These are phyloP conservation scores for Cheiracanthium punctorium DNA, from an alignment of 2,888 invertebrate species.

Conservation along the genomic window DNA sequence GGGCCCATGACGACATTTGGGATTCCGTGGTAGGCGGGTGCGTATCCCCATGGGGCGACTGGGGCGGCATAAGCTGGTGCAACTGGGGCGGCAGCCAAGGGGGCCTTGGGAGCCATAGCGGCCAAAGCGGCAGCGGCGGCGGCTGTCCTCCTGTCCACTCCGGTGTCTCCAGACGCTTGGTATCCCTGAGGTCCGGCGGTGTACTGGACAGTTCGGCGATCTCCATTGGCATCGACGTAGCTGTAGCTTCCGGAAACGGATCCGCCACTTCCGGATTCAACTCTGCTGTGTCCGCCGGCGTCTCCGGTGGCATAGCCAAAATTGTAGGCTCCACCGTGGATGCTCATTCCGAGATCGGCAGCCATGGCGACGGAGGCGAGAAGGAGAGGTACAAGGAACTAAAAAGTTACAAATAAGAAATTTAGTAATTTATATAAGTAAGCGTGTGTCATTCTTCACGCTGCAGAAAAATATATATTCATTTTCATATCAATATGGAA, in stretches of 20 bases:
- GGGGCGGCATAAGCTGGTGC: not conserved
- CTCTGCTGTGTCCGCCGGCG: constrained; percentile 55
- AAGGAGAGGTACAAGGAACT: constrained; percentile 33
- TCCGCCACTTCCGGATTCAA: constrained; percentile 33
- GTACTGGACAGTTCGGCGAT: constrained; percentile 61
- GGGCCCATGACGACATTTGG: not conserved
- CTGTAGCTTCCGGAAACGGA: constrained; percentile 62
- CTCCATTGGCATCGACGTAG: constrained; percentile 67
- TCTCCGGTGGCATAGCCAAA: constrained; percentile 66
- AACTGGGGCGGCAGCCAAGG: not conserved
- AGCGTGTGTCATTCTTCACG: too few species aligned
- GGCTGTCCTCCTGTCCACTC: constrained; percentile 70
- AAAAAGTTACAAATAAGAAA: not conserved
- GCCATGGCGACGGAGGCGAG: constrained; percentile 55
- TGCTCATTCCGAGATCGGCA: constrained; percentile 51
- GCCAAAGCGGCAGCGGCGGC: constrained; percentile 68
- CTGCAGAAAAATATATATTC: too few species aligned
- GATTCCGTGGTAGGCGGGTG: not conserved
- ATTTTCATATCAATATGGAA: too few species aligned
- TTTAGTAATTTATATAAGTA: too few species aligned
- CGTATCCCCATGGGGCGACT: not conserved
- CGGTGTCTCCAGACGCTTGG: constrained; percentile 67
- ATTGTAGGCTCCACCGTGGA: constrained; percentile 54
- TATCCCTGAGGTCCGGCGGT: constrained; percentile 65
- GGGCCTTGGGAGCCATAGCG: constrained; percentile 57